A percentile compares a stretch with the other conserved stretches of the same genome.
Conservation (phyloP, 1,140 invertebrate species). For the Hycleus cichorii region DNA sequence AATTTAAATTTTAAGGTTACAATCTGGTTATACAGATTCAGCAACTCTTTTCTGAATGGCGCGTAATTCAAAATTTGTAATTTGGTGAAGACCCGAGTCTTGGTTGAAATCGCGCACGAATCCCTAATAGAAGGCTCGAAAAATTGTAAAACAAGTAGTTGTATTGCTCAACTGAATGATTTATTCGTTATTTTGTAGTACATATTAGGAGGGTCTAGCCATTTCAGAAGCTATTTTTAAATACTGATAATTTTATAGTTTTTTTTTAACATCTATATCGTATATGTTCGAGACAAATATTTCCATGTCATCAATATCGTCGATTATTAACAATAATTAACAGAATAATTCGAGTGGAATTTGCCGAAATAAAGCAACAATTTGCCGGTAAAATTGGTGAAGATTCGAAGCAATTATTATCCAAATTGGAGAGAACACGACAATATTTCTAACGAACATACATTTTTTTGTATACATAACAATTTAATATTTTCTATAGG, state of each 20-base stretch:
- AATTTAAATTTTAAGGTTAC: no score
- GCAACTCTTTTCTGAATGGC: no score
- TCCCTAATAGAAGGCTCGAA: no score
- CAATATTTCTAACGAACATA: slow-evolving; percentile 22
- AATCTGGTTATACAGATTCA: no score
- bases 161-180: slow-evolving; percentile 37
- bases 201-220: slow-evolving; percentile 42
- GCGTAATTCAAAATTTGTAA: no score
- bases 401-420: background rate
- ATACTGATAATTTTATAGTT: slow-evolving; percentile 41
- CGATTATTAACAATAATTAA: background rate
- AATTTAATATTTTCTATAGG: slow-evolving; percentile 32
- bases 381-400: background rate
- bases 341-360: background rate
- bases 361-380: background rate
- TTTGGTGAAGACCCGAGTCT: no score
- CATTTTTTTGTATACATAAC: slow-evolving; percentile 31
- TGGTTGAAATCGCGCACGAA: no score
- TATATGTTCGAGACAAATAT: slow-evolving; percentile 23
- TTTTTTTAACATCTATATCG: slow-evolving; percentile 36
- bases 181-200: slow-evolving; percentile 35
- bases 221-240: slow-evolving; percentile 41
- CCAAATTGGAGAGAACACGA: background rate
- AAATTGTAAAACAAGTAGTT: background rate
- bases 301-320: slow-evolving; percentile 17